Evolutionary conservation across 1,140 invertebrate genomes (phyloP).

Genomic region (Drosophila yakuba): DNA sequence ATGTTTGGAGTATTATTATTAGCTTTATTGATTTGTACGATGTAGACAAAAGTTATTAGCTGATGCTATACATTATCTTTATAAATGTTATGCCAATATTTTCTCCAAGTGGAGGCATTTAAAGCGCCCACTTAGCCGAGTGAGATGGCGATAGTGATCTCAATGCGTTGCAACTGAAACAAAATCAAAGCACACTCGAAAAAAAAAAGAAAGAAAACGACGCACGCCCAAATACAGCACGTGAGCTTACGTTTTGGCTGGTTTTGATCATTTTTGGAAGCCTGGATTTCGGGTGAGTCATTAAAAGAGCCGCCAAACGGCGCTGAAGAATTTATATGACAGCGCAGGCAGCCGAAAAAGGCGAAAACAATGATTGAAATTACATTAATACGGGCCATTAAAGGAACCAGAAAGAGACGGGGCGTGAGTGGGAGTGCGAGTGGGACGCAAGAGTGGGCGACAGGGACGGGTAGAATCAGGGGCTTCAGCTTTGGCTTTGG

Average conservation of each 20-base stretch:
- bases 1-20: background rate
- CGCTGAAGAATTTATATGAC: conserved; percentile 68
- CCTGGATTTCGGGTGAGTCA: conserved; percentile 61
- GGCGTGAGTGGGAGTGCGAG: conserved; percentile 34
- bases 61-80: no score
- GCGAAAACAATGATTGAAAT: conserved; percentile 67
- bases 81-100: no score
- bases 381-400: conserved; percentile 59
- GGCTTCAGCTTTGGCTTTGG: conserved; percentile 2
- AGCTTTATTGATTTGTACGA: no score
- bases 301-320: conserved; percentile 66
- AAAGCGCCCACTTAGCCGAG: conserved; percentile 58
- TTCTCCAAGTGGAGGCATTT: conserved; percentile 32
- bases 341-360: conserved; percentile 64
- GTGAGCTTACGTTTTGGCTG: conserved; percentile 33
- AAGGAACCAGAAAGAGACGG: background rate
- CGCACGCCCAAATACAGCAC: conserved; percentile 47
- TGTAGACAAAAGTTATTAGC: no score
- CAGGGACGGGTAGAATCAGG: background rate
- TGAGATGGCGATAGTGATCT: conserved; percentile 37
- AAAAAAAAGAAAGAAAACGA: conserved; percentile 17
- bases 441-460: background rate
- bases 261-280: conserved; percentile 29
- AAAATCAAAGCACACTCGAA: conserved; percentile 53
- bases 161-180: conserved; percentile 42